These are phyloP conservation scores for Liolophura sinensis DNA, from an alignment of 1,140 invertebrate species.

Conservation along the genomic window DNA sequence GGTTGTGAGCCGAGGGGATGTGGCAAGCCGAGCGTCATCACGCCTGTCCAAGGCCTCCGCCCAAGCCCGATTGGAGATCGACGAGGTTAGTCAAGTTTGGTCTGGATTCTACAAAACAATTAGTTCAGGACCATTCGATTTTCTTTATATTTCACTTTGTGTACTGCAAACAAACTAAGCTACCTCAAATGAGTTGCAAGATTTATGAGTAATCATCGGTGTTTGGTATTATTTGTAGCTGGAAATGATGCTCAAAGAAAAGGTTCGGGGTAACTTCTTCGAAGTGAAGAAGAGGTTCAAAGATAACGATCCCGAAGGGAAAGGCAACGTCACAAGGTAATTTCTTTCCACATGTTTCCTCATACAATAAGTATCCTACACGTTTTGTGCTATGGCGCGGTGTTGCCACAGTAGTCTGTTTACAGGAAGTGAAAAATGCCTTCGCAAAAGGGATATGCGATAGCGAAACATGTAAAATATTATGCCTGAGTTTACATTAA, in stretches of 20 bases:
- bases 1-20: slow-evolving; percentile 10
- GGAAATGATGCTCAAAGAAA: slow-evolving; percentile 48
- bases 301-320: slow-evolving; percentile 57
- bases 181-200: too few species aligned
- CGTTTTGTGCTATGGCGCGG: too few species aligned
- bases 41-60: slow-evolving; percentile 40
- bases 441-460: too few species aligned
- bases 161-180: too few species aligned
- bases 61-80: slow-evolving; percentile 50
- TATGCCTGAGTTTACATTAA: too few species aligned
- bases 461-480: too few species aligned
- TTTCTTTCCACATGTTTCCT: neutral
- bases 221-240: slow-evolving; percentile 31
- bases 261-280: slow-evolving; percentile 46
- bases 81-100: slow-evolving; percentile 39
- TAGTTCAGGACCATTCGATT: neutral
- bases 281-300: slow-evolving; percentile 56
- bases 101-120: slow-evolving; percentile 2
- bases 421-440: too few species aligned
- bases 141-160: too few species aligned
- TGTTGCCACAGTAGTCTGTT: too few species aligned
- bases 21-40: slow-evolving; percentile 35
- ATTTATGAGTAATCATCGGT: neutral
- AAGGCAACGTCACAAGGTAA: slow-evolving; percentile 57
- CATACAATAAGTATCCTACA: too few species aligned